Evolutionary conservation across 2,888 invertebrate species (phyloP), one percentile per base, ranked within the genome.

Genomic region (Seira ritae): DNA sequence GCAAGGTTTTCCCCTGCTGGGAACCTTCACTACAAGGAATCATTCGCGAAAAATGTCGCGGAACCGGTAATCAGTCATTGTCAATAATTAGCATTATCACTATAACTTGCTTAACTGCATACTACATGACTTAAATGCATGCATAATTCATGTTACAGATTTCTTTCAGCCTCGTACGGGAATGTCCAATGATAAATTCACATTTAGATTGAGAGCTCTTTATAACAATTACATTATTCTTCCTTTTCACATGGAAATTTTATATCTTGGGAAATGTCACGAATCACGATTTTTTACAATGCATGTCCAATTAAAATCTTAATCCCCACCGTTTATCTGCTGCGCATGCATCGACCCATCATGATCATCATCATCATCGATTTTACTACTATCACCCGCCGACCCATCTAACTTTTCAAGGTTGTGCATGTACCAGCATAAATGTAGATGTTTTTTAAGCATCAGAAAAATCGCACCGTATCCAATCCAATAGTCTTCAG

Each of bases 1-100:
- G 84, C 75, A 0, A 19, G 71, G 4, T 84, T 79, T 46, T 22
- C 65, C 1, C 84, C 84, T 1, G 24, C 67, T 17, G 84, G 84
- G 22, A 84, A 84, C 31, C 50, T 19, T n/a, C 37, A 60, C 8
- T 65, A 46, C 31, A 19, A 20, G 0, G 31, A 23, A 4, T 24
- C 65, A 15, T 84, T 84, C 20, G 50, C 62, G 20, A 31, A 60
- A 4, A 84, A 84, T 74, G 74, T 84, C 1, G 23, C 46, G 1
- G 71, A 46, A 55, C 71, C 62, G 60, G 24, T 31, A 55, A 70
- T 65, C 3, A 8, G n/a, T 72, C 10, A 20, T 10, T 20, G 4
- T 8, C 17, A 2, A 46, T 8, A 46, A 22, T 15, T n/a, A 72
- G 23, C 19, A 19, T 23, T n/a, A 3, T 31, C 74, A 17, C n/a